These are phyloP conservation scores for Notamacropus eugenii DNA, from an alignment of 2,797 vertebrate species.

Conservation along the genomic window DNA sequence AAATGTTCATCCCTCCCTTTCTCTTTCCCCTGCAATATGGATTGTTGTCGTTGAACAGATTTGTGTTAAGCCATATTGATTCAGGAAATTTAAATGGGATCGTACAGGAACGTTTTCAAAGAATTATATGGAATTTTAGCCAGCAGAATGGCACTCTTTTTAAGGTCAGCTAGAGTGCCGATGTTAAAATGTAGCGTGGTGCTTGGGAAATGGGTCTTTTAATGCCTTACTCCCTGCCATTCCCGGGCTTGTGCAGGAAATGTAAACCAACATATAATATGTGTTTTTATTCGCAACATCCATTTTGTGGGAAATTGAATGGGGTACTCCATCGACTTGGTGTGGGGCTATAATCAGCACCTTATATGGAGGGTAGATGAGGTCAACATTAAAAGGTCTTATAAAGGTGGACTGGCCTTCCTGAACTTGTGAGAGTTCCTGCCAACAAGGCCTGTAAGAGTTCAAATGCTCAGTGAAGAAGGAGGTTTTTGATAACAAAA, in stretches of 20 bases:
- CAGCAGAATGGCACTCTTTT: conserved; percentile 57
- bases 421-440: conserved; percentile 7
- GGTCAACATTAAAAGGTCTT: conserved; percentile 49
- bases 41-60: conserved; percentile 57
- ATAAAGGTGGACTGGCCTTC: conserved; percentile 13
- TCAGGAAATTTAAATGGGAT: conserved; percentile 80
- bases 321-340: conserved; percentile 70
- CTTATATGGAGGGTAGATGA: conserved; percentile 38
- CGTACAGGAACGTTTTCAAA: conserved; percentile 67
- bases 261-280: conserved; percentile 73
- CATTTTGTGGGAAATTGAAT: conserved; percentile 80
- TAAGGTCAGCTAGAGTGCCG: conserved; percentile 72
- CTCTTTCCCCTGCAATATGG: conserved; percentile 61
- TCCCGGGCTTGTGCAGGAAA: conserved; percentile 72
- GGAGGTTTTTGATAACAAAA: neutral
- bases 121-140: conserved; percentile 75
- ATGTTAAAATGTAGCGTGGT: conserved; percentile 71
- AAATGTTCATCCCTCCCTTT: conserved; percentile 65
- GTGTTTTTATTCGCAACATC: conserved; percentile 77
- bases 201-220: conserved; percentile 66
- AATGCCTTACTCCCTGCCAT: conserved; percentile 68
- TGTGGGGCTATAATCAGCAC: conserved; percentile 63
- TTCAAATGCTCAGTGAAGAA: neutral
- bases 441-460: neutral
- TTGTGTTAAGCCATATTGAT: conserved; percentile 65